Evolutionary conservation across 2,113 vertebrate species (phyloP).

Genomic region (Acanthisitta chloris): DNA sequence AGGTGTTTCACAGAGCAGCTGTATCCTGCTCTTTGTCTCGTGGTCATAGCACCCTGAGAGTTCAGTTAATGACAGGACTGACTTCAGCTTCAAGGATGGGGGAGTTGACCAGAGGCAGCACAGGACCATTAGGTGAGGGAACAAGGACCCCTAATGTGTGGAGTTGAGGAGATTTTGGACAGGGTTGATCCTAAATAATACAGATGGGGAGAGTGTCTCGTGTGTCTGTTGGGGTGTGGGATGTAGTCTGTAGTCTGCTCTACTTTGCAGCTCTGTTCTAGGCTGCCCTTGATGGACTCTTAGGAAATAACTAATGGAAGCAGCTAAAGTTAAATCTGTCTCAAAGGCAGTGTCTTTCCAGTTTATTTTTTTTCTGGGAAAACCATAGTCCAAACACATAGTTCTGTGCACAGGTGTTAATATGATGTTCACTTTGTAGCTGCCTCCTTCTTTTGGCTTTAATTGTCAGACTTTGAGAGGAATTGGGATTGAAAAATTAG

Average conservation of each 20-base stretch:
- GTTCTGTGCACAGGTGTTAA: not conserved
- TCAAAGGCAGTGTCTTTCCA: not conserved
- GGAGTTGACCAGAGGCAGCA: not conserved
- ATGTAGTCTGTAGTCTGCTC: not conserved
- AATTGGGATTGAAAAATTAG: not conserved
- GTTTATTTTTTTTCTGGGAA: not conserved
- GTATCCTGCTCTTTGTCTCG: not conserved
- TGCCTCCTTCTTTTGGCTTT: not conserved
- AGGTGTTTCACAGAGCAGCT: not conserved
- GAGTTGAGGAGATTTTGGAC: not conserved
- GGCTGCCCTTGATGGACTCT: not conserved
- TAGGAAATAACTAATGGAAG: not conserved
- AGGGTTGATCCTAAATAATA: not conserved
- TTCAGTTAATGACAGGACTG: not conserved
- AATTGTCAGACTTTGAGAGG: not conserved
- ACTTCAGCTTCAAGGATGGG: not conserved
- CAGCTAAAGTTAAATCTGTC: not conserved
- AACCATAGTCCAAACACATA: not conserved
- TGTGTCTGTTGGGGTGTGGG: too few relatives aligned
- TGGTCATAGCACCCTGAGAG: not conserved
- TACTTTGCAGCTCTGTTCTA: not conserved
- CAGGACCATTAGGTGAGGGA: not conserved
- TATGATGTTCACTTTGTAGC: not conserved
- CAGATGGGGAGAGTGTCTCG: not conserved
- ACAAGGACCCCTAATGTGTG: not conserved